Conservation (phyloP, 2,888 invertebrate species). For the Ceriagrion tenellum region DNA sequence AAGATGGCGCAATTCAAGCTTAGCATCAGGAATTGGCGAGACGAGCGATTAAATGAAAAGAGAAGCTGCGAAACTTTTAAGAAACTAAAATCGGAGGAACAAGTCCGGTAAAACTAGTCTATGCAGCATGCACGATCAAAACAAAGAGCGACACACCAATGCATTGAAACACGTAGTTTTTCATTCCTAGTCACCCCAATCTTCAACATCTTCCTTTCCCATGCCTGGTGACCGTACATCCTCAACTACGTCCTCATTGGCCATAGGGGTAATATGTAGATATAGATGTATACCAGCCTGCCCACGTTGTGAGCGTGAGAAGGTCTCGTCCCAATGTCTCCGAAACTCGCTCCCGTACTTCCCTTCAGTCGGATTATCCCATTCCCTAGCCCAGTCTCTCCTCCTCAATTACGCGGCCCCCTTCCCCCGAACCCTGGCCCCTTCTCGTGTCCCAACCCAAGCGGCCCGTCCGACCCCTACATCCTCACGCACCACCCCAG, state of each 20-base stretch:
- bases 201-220: no score
- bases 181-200: no score
- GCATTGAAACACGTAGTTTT: no score
- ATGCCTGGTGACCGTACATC: no score
- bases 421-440: background rate
- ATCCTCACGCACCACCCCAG: background rate
- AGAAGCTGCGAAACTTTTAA: no score
- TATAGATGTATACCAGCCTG: background rate
- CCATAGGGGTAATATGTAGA: background rate
- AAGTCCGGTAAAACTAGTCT: no score
- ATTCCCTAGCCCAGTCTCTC: background rate
- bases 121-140: no score
- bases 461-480: background rate
- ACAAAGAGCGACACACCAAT: no score
- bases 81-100: no score
- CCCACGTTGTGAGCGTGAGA: background rate
- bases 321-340: background rate
- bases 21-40: no score
- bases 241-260: background rate
- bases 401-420: background rate
- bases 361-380: background rate
- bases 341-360: background rate
- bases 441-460: background rate
- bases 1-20: no score
- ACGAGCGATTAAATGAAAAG: no score